A percentile compares a stretch with the other conserved stretches of the same genome.
Evolutionary conservation across 2,888 invertebrate species (phyloP).

Genomic region (Apamea monoglypha): DNA sequence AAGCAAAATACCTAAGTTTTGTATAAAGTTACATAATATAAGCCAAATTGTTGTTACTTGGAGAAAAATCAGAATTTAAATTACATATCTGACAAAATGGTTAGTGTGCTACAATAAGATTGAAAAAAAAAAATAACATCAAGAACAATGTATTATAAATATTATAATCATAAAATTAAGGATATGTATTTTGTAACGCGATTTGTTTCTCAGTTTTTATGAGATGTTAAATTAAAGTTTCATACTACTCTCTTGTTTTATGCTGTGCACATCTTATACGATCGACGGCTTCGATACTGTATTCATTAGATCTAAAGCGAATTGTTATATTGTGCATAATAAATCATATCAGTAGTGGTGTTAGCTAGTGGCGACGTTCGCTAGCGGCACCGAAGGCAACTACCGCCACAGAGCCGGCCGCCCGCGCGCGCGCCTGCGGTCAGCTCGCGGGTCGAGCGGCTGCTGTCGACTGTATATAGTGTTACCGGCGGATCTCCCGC

Average conservation of each 20-base stretch:
- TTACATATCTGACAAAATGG: slow-evolving; percentile 90
- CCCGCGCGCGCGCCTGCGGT: background rate
- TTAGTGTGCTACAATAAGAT: slow-evolving; percentile 90
- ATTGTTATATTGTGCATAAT: slow-evolving; percentile 87
- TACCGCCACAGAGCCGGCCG: slow-evolving; percentile 25
- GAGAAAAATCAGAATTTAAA: slow-evolving; percentile 90
- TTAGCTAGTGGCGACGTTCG: slow-evolving; percentile 71
- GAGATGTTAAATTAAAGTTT: slow-evolving; percentile 84
- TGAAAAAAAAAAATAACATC: slow-evolving; percentile 85
- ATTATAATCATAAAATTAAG: slow-evolving; percentile 89
- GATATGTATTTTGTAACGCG: slow-evolving; percentile 89
- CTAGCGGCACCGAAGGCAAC: slow-evolving; percentile 67
- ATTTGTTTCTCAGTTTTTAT: slow-evolving; percentile 89
- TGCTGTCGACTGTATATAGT: slow-evolving; percentile 79
- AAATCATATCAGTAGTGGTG: slow-evolving; percentile 82
- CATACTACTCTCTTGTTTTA: slow-evolving; percentile 83
- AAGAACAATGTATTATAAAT: slow-evolving; percentile 89
- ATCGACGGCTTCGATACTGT: slow-evolving; percentile 83
- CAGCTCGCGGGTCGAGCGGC: slow-evolving; percentile 19
- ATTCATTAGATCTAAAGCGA: slow-evolving; percentile 81
- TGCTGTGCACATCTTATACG: slow-evolving; percentile 88
- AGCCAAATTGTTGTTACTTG: slow-evolving; percentile 89
- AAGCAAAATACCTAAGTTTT: slow-evolving; percentile 80
- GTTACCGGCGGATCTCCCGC: slow-evolving; percentile 78
- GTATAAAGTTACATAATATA: slow-evolving; percentile 83